Conservation (phyloP, 2,113 vertebrate species). For the Barnardius zonarius region DNA sequence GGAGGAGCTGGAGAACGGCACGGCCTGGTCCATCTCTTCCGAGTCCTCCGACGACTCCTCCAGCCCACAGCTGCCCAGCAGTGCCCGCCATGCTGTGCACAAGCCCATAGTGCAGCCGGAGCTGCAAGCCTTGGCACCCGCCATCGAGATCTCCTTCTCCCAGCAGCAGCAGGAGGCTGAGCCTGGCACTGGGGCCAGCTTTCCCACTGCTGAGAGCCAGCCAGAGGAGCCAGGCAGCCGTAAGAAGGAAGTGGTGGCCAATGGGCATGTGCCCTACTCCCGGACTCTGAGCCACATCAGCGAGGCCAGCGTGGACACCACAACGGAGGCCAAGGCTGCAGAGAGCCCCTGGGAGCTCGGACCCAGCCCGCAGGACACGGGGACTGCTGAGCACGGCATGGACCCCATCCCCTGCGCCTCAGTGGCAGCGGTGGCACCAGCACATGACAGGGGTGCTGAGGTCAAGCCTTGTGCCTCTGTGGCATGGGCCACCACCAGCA, state of each 20-base stretch:
- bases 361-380: not conserved
- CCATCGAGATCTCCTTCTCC: constrained; percentile 84
- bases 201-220: not conserved
- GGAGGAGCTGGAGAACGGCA: constrained; percentile 89
- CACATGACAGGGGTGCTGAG: not conserved
- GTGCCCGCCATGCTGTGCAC: constrained; percentile 69
- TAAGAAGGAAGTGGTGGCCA: constrained; percentile 62
- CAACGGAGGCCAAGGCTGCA: constrained; percentile 33
- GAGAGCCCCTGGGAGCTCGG: constrained; percentile 16
- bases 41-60: constrained; percentile 95
- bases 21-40: constrained; percentile 92
- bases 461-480: not conserved
- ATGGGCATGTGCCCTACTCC: constrained; percentile 78
- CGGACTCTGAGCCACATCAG: constrained; percentile 96
- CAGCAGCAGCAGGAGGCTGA: constrained; percentile 74
- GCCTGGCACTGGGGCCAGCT: not conserved
- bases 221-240: constrained; percentile 19
- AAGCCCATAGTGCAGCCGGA: constrained; percentile 82
- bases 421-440: rapidly evolving
- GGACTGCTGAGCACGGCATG: not conserved
- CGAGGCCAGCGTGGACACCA: constrained; percentile 83
- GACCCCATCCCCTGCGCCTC: not conserved
- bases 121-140: constrained; percentile 72
- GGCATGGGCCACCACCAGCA: not conserved
- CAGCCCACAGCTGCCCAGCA: constrained; percentile 85